phyloP scores from a whole-genome alignment of 2,797 vertebrate genomes.

The Hapalemur alaotrensis region DNA sequence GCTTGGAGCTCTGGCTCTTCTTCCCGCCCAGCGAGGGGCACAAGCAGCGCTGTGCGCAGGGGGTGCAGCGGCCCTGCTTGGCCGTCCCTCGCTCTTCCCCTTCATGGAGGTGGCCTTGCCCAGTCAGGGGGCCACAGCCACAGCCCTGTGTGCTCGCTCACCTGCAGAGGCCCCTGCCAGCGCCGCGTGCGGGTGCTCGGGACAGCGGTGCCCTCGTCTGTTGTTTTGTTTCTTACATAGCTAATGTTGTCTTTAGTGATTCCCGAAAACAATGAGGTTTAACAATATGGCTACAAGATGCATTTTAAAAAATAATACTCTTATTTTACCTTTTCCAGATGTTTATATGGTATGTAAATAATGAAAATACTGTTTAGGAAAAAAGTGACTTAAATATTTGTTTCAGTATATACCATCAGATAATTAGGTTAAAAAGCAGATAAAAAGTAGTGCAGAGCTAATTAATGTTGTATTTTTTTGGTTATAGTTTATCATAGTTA shows the following conservation, averaged over 20 bases:
- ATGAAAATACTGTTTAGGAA: background rate
- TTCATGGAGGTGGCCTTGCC: background rate
- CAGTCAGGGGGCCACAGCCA: background rate
- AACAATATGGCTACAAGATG: background rate
- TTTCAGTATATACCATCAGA: slow-evolving; percentile 20
- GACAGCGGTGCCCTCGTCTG: background rate
- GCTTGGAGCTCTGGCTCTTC: background rate
- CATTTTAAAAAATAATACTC: slow-evolving; percentile 18
- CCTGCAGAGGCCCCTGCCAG: background rate
- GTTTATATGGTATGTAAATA: background rate
- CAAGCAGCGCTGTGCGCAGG: background rate
- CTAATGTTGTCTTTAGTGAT: background rate
- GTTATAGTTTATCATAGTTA: background rate
- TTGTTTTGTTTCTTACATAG: background rate
- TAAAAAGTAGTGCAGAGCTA: background rate
- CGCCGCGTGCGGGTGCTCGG: background rate
- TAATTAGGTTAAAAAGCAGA: slow-evolving; percentile 47
- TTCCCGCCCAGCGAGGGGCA: background rate
- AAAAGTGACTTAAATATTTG: slow-evolving; percentile 12
- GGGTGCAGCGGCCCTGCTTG: background rate
- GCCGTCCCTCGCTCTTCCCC: background rate
- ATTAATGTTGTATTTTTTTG: background rate
- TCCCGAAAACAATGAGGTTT: background rate
- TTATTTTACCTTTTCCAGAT: background rate
- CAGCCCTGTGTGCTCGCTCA: background rate